Evolutionary conservation across 2,888 invertebrate genomes (phyloP).

Genomic region (Anoplius nigerrimus): DNA sequence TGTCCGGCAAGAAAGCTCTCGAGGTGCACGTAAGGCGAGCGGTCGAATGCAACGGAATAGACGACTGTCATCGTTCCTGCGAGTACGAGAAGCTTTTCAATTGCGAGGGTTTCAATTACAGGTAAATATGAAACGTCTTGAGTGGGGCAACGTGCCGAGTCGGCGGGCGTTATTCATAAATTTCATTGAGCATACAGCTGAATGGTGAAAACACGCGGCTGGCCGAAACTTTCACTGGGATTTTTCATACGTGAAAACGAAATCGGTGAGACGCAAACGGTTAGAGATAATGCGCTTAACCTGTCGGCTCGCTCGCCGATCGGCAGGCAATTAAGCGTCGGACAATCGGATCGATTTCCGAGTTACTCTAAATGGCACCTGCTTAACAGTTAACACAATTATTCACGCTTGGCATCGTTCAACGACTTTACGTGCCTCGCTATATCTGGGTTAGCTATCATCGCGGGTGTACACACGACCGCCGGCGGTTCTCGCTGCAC

Average conservation of each 20-base stretch:
- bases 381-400: constrained; percentile 32
- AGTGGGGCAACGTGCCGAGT: background rate
- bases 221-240: no score
- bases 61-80: constrained; percentile 87
- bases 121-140: constrained; percentile 76
- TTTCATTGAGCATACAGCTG: no score
- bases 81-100: constrained; percentile 84
- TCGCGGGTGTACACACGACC: constrained; percentile 21
- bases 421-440: constrained; percentile 19
- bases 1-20: constrained; percentile 84
- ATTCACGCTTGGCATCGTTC: constrained; percentile 38
- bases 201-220: no score
- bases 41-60: constrained; percentile 83
- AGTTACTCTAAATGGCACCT: constrained; percentile 8
- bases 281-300: no score
- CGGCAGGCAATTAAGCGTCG: background rate
- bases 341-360: background rate
- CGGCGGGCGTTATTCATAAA: no score
- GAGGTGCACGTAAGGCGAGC: constrained; percentile 83
- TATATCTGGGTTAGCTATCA: constrained; percentile 49
- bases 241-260: no score
- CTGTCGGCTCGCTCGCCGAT: no score
- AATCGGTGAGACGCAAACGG: no score
- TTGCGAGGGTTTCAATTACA: constrained; percentile 91
- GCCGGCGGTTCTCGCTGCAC: constrained; percentile 22